Conservation (phyloP, 2,113 vertebrate genomes). For the Brienomyrus brachyistius region DNA sequence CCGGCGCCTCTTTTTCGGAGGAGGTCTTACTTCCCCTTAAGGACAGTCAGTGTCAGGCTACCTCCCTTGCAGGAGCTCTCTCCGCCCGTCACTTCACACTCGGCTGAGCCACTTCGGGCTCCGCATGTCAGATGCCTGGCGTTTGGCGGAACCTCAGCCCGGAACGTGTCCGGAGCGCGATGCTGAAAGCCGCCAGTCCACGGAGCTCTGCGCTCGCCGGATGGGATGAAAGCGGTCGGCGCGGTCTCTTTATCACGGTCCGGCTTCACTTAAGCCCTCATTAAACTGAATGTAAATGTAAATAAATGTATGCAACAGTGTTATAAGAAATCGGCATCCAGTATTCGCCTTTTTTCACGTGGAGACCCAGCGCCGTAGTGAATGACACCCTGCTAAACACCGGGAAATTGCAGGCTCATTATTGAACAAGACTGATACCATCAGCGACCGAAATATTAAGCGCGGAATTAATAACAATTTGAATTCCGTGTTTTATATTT, state of each 20-base stretch:
- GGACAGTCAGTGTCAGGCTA: neutral
- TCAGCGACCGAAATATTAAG: neutral
- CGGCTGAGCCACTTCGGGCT: neutral
- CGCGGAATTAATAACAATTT: neutral
- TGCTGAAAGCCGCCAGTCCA: neutral
- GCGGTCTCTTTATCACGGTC: neutral
- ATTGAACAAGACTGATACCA: neutral
- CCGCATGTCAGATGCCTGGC: neutral
- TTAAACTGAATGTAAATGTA: neutral
- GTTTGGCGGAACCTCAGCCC: neutral
- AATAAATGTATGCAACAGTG: neutral
- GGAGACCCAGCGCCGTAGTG: neutral
- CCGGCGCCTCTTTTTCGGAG: neutral
- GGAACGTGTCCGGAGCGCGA: neutral
- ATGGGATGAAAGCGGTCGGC: neutral
- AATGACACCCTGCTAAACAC: conserved; percentile 9
- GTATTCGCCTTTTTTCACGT: neutral
- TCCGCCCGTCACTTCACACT: neutral
- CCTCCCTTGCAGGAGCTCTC: neutral
- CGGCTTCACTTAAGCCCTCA: neutral
- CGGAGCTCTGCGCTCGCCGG: neutral
- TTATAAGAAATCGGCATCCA: neutral
- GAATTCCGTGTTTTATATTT: neutral
- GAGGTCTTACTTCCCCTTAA: neutral
- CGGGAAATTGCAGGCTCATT: neutral